Evolutionary conservation across 2,113 vertebrate genomes (phyloP), one percentile per base, ranked within the genome.

Genomic region (Emydura subglobosa): DNA sequence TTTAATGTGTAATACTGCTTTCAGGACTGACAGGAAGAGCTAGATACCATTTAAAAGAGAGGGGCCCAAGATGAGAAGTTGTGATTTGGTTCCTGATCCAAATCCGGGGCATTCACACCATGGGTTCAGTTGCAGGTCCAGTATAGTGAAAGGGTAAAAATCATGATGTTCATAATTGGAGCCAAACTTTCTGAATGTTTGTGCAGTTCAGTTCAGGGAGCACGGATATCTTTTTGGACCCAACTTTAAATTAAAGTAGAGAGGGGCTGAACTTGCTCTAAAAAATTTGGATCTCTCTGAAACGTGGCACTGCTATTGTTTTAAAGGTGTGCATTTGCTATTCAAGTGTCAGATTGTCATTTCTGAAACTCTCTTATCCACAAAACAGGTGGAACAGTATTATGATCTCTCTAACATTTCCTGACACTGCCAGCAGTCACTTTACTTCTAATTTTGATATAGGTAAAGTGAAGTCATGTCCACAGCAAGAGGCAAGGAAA

Each of bases 371-470:
- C 97, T 83, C 86, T 91, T 79, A 93, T 85, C 82, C 92, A 93
- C 83, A 83, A 87, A 94, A 95, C 39, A 82, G 27, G 44, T 93
- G 39, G 87, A 95, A 92, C 25, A 92, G 65, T 86, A 91, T 54
- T 65, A 93, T 82, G 91, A 94, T 88, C 94, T 94, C 87, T 79
- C 61, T 59, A 93, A 88, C 85, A 76, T 68, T 94, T 88, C 90
- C 92, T 96, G 93, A 68, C 86, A 91, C 89, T 90, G 59, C 78
- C 55, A 34, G 82, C 55, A 95, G 90, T 82, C 95, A 94, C 27
- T 95, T 94, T 89, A 59, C 83, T 94, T 96, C 84, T 95, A 91
- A 93, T 95, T 94, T 95, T 11, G 14, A 90, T 82, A 85, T 89
- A 90, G 96, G 86, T 59, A 94, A 53, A 53, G 14, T 53, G 16